phyloP scores from a whole-genome alignment of 2,113 vertebrate species.

The Dendrocopos noguchii region DNA sequence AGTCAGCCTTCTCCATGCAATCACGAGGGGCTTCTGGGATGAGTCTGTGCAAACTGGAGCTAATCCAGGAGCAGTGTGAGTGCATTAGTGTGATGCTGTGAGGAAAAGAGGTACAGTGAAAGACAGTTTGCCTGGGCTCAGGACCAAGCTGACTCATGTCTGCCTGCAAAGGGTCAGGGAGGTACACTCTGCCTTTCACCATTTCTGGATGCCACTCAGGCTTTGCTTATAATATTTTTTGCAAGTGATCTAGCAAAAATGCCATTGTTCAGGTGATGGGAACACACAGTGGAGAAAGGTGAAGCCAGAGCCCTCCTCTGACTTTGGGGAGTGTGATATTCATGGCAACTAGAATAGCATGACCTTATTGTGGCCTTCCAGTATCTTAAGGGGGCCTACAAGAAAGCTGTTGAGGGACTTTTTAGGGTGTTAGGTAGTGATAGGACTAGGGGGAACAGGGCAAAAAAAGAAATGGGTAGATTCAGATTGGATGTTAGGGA shows the following conservation, averaged over 20 bases:
- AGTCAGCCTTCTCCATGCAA: not conserved
- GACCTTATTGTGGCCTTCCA: too few species aligned
- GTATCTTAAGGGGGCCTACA: too few species aligned
- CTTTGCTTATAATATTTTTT: not conserved
- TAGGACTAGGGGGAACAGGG: too few species aligned
- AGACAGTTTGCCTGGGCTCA: not conserved
- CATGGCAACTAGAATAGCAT: not conserved
- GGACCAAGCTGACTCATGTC: not conserved
- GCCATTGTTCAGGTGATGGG: not conserved
- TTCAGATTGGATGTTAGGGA: too few species aligned
- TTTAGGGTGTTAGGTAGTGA: too few species aligned
- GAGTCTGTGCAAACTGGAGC: not conserved
- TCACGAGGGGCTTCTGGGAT: not conserved
- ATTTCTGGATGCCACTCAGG: not conserved
- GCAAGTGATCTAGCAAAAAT: not conserved
- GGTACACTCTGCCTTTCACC: not conserved
- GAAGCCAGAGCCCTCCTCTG: not conserved
- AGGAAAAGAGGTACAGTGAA: not conserved
- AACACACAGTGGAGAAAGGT: not conserved
- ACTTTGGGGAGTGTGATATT: not conserved
- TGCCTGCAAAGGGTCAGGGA: not conserved
- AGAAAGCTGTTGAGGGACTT: too few species aligned
- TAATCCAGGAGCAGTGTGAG: not conserved
- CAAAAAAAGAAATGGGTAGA: too few species aligned
- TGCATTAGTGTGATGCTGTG: not conserved